These are phyloP conservation scores for Rostrhamus sociabilis DNA, from an alignment of 2,797 vertebrate species.

Conservation along the genomic window DNA sequence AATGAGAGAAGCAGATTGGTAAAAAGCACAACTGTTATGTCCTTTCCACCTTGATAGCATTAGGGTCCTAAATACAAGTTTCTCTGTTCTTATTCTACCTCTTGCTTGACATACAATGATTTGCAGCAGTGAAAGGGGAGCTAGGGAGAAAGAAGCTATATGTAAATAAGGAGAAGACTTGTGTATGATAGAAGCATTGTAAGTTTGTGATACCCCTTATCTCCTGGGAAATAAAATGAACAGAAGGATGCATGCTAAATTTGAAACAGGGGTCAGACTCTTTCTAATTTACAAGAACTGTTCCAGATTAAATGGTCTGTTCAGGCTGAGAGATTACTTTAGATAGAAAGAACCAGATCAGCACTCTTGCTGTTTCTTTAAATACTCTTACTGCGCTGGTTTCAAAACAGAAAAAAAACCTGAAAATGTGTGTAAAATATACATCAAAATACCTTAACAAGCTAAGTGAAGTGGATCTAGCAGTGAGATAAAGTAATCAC, in stretches of 20 bases:
- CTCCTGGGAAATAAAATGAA: neutral
- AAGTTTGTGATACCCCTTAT: neutral
- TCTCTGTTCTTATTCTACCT: neutral
- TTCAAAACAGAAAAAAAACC: neutral
- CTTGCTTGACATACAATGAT: neutral
- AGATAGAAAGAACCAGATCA: neutral
- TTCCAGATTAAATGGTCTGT: neutral
- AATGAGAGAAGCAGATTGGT: neutral
- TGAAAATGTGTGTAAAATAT: neutral
- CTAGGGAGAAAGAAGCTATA: neutral
- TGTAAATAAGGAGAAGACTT: neutral
- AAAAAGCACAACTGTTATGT: neutral
- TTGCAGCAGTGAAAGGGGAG: neutral
- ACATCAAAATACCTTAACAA: neutral
- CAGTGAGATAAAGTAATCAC: neutral
- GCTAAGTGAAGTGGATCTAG: neutral
- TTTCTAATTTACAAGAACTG: neutral
- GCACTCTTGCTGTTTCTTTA: neutral
- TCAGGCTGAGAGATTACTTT: neutral
- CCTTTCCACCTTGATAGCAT: neutral
- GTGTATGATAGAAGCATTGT: neutral
- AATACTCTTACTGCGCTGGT: neutral
- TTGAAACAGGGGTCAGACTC: neutral
- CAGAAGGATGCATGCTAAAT: neutral
- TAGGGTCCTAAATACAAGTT: neutral